phyloP scores from a whole-genome alignment of 2,113 vertebrate species.

The Morone chrysops region DNA sequence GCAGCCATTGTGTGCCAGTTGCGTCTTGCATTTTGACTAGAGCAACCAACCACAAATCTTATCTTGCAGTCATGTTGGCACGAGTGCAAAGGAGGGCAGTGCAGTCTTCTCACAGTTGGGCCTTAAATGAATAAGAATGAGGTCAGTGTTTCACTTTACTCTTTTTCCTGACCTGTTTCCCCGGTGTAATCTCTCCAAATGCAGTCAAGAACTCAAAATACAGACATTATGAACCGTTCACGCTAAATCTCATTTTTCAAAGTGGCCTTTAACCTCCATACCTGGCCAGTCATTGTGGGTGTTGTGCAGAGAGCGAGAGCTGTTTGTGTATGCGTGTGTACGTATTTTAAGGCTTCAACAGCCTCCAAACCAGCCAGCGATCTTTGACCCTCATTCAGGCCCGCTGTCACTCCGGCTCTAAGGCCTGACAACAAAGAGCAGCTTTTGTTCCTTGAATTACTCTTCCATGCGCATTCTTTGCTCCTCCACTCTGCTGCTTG shows the following conservation, averaged over 20 bases:
- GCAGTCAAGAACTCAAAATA: neutral
- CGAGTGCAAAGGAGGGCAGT: neutral
- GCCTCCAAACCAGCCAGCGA: slow-evolving; percentile 56
- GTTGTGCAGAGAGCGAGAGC: neutral
- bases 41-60: slow-evolving; percentile 10
- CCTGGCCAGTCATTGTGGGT: neutral
- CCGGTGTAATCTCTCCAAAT: neutral
- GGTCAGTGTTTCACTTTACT: neutral
- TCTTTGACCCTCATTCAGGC: slow-evolving; percentile 75
- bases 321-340: neutral
- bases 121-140: neutral
- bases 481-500: slow-evolving; percentile 9
- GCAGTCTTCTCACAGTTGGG: neutral
- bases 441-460: slow-evolving; percentile 70
- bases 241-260: neutral
- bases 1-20: neutral
- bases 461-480: slow-evolving; percentile 68
- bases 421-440: slow-evolving; percentile 72
- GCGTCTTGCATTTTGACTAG: neutral
- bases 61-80: neutral
- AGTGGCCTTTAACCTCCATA: neutral
- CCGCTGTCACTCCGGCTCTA: slow-evolving; percentile 71
- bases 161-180: neutral
- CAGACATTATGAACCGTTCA: no score
- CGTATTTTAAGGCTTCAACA: slow-evolving; percentile 58